These are phyloP conservation scores for Heliconius aoede DNA, from an alignment of 2,888 invertebrate genomes.

Conservation along the genomic window DNA sequence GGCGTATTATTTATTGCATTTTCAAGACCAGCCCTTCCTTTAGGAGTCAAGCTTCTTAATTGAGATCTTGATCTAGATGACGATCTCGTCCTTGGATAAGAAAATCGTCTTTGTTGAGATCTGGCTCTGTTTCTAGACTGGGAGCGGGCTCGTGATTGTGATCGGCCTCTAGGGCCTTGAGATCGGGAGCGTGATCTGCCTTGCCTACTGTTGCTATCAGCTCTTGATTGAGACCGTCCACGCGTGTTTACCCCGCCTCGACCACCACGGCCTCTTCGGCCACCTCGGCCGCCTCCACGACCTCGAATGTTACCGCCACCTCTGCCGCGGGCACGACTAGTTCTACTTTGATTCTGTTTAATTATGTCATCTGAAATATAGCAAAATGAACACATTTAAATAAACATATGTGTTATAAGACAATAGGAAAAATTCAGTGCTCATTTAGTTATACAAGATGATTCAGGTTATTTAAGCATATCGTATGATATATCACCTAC, in stretches of 20 bases:
- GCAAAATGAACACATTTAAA: background rate
- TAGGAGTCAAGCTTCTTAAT: conserved; percentile 69
- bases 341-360: conserved; percentile 67
- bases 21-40: conserved; percentile 73
- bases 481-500: background rate
- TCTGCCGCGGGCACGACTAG: conserved; percentile 68
- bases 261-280: conserved; percentile 55
- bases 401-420: background rate
- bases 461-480: background rate
- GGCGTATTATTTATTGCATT: conserved; percentile 55
- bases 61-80: conserved; percentile 70
- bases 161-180: conserved; percentile 41
- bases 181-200: conserved; percentile 60
- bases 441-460: conserved; percentile 71
- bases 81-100: conserved; percentile 65
- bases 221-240: conserved; percentile 56
- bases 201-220: conserved; percentile 56
- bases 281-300: conserved; percentile 56
- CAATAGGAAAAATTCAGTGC: conserved; percentile 37
- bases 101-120: conserved; percentile 56
- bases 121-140: conserved; percentile 53
- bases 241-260: conserved; percentile 58
- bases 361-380: conserved; percentile 71
- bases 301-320: conserved; percentile 57
- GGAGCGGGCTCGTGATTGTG: conserved; percentile 54